Conservation (phyloP, 1,140 invertebrate genomes). For the Trachymyrmex septentrionalis region DNA sequence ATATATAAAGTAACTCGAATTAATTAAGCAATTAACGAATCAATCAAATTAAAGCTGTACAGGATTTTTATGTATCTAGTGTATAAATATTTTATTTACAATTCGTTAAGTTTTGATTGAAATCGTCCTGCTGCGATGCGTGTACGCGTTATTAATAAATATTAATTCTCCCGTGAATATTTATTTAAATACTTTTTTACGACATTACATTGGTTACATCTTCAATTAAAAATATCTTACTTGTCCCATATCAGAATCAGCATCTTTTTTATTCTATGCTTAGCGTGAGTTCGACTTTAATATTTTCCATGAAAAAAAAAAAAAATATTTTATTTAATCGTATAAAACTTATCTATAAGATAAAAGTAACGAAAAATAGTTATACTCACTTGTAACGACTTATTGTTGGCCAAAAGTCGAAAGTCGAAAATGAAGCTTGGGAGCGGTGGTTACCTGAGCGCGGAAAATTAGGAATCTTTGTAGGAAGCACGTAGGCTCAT, state of each 20-base stretch:
- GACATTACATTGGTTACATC: background rate
- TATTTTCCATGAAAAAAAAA: background rate
- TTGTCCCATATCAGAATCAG: background rate
- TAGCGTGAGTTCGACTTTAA: background rate
- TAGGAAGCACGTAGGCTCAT: slow-evolving; percentile 19
- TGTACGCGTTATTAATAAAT: background rate
- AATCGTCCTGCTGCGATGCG: background rate
- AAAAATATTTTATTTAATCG: background rate
- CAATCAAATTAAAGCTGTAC: background rate
- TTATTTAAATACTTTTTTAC: background rate
- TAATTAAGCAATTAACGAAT: background rate
- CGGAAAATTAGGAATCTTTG: slow-evolving; percentile 15
- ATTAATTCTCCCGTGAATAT: background rate
- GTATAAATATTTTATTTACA: background rate
- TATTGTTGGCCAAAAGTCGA: background rate
- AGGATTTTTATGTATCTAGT: background rate
- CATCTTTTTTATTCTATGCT: background rate
- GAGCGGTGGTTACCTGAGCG: background rate
- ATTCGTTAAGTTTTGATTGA: background rate
- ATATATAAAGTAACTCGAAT: background rate
- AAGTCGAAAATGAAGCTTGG: background rate
- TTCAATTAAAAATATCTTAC: background rate
- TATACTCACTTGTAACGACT: background rate
- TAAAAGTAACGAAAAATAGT: background rate
- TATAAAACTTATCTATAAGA: background rate